Evolutionary conservation across 2,113 vertebrate genomes (phyloP).

Genomic region (Glaucomys volans): DNA sequence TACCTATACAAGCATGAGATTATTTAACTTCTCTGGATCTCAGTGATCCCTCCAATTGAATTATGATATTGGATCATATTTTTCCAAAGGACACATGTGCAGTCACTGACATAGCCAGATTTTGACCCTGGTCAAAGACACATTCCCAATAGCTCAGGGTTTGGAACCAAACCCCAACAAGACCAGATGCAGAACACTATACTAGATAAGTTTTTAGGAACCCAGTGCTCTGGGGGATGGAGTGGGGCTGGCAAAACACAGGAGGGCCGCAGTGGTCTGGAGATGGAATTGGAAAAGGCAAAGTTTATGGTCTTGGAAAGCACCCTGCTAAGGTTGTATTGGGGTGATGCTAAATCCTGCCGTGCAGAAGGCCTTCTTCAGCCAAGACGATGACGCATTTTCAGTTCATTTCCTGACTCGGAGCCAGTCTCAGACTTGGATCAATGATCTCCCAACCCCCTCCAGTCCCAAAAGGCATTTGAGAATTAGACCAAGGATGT

Average conservation of each 20-base stretch:
- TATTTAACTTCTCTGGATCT: slow-evolving; percentile 41
- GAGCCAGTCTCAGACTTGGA: slow-evolving; percentile 71
- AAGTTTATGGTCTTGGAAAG: slow-evolving; percentile 66
- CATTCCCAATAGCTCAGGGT: background rate
- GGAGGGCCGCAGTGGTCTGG: background rate
- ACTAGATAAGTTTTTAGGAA: background rate
- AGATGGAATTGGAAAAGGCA: slow-evolving; percentile 63
- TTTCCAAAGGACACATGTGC: slow-evolving; percentile 32
- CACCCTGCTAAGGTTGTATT: slow-evolving; percentile 32
- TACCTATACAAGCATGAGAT: background rate
- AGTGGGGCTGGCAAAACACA: background rate
- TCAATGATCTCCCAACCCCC: slow-evolving; percentile 63
- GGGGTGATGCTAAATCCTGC: slow-evolving; percentile 51
- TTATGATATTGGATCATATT: slow-evolving; percentile 55
- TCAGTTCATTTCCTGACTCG: slow-evolving; percentile 70
- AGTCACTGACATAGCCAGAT: slow-evolving; percentile 46
- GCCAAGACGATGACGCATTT: slow-evolving; percentile 58
- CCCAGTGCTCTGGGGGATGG: background rate
- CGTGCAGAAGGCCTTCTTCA: slow-evolving; percentile 3
- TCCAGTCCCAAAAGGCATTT: slow-evolving; percentile 65
- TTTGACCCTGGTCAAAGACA: slow-evolving; percentile 44
- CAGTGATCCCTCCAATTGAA: slow-evolving; percentile 23
- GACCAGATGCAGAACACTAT: background rate
- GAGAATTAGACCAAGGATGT: slow-evolving; percentile 64
- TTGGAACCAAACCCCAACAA: slow-evolving; percentile 57